phyloP scores from a whole-genome alignment of 2,113 vertebrate species.

The Halcyon senegalensis region DNA sequence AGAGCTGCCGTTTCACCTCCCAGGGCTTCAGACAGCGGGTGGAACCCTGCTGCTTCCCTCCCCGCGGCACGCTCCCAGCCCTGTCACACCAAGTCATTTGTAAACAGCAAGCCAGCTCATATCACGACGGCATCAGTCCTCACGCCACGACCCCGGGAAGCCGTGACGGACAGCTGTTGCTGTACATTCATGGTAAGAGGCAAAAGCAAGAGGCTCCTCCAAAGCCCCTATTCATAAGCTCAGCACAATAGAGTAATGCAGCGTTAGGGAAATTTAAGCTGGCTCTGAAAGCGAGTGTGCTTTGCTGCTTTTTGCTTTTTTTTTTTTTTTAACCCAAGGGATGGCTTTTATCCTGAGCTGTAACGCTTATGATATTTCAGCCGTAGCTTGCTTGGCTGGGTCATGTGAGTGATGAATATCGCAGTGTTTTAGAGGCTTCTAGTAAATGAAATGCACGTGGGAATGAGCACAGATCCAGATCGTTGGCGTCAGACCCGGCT shows the following conservation, averaged over 20 bases:
- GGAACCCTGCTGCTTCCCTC: background rate
- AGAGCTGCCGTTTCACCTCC: background rate
- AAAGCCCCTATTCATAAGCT: constrained; percentile 20
- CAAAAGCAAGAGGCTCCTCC: background rate
- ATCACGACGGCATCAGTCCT: background rate
- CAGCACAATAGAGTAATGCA: constrained; percentile 8
- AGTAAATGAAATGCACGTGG: background rate
- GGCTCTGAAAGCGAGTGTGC: constrained; percentile 1
- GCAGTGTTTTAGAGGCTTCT: background rate
- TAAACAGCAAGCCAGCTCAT: background rate
- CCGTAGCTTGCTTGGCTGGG: constrained; percentile 17
- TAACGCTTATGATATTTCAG: constrained; percentile 32
- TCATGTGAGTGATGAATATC: constrained; percentile 51
- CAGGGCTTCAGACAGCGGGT: background rate
- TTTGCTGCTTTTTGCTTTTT: background rate
- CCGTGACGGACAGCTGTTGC: background rate
- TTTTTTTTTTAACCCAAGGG: background rate
- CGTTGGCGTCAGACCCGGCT: constrained; percentile 1
- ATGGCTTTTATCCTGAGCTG: constrained; percentile 34
- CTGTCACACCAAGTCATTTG: background rate
- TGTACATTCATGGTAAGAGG: background rate
- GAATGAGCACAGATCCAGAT: constrained; percentile 33
- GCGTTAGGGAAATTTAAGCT: constrained; percentile 8
- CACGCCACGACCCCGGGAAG: background rate
- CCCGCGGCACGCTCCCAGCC: background rate